These are phyloP conservation scores for Eustalomyia histrio DNA, from an alignment of 2,888 invertebrate genomes.

Conservation along the genomic window DNA sequence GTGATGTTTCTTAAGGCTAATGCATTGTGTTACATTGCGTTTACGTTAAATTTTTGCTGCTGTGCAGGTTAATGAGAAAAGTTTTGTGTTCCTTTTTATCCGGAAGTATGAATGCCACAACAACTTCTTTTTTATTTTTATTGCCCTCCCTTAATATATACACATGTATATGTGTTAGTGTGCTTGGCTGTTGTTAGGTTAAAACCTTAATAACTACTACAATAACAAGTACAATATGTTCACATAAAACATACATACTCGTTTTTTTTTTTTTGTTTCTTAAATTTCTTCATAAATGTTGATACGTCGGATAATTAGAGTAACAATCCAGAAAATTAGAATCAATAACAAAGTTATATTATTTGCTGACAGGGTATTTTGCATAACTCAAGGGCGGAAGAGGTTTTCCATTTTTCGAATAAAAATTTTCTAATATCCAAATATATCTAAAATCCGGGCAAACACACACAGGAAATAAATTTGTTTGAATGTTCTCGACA, in stretches of 20 bases:
- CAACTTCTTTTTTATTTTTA: constrained; percentile 24
- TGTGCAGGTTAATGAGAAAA: constrained; percentile 77
- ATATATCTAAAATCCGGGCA: too few species aligned
- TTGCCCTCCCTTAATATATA: neutral
- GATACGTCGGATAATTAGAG: neutral
- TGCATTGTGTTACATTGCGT: constrained; percentile 55
- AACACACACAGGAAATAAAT: too few species aligned
- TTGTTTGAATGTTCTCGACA: too few species aligned
- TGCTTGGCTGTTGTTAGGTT: constrained; percentile 24
- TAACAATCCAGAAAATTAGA: too few species aligned
- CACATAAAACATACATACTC: neutral
- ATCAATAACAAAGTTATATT: too few species aligned
- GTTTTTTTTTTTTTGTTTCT: too few species aligned
- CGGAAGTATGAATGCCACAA: constrained; percentile 70
- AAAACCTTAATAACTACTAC: constrained; percentile 41
- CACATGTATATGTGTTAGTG: neutral
- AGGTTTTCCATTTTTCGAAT: too few species aligned
- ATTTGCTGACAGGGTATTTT: too few species aligned
- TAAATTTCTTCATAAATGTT: neutral
- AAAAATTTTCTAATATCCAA: too few species aligned
- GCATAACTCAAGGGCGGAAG: too few species aligned
- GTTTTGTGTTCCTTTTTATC: constrained; percentile 72
- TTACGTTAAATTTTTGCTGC: constrained; percentile 44
- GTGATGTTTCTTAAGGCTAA: constrained; percentile 49
- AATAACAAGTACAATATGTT: neutral